Evolutionary conservation across 1,140 invertebrate genomes (phyloP), one percentile per base, ranked within the genome.

Genomic region (Brachionus rubens): DNA sequence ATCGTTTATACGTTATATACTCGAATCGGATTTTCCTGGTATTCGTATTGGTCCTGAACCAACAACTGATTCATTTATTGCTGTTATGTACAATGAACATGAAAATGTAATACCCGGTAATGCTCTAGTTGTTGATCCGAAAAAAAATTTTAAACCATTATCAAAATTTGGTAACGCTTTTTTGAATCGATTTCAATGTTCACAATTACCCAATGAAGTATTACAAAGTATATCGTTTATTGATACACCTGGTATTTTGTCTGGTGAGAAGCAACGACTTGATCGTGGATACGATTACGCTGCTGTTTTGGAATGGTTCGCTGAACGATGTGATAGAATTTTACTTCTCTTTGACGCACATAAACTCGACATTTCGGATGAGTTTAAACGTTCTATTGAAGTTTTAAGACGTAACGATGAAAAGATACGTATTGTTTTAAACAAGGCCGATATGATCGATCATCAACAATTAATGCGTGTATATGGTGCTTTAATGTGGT

Each of bases 351-450:
- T 99, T 84, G 96, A 99, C 86, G 96, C 96, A 28, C 96, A 98
- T 85, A 99, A 99, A 84, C 86, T 99, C n/a, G 96, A 99, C 82
- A 99, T 99, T 81, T 98, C 94, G 4, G 96, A 99, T 84, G 96
- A 99, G 84, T 97, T 98, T 83, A 86, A 92, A 70, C 86, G 93
- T 79, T 94, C 82, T 19, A 98, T 98, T 78, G 94, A 97, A 86
- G 93, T 93, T 0, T 85, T 98, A 9, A 83, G 82, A 78, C 83
- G 94, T 0, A 96, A 98, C 82, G 96, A 99, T 84, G 96, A 98
- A 82, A 98, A 99, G 62, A 98, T 99, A 79, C 88, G 96, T 77
- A 99, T 99, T 81, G 94, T 98, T 54, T 85, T 99, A 1, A 99
- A 99, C 85, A 99, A 99, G 86, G 93, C 95, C 24, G 96, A 99